Base-by-base conservation (phyloP, 2,888 invertebrate genomes). In the Ectemnius lituratus region DNA sequence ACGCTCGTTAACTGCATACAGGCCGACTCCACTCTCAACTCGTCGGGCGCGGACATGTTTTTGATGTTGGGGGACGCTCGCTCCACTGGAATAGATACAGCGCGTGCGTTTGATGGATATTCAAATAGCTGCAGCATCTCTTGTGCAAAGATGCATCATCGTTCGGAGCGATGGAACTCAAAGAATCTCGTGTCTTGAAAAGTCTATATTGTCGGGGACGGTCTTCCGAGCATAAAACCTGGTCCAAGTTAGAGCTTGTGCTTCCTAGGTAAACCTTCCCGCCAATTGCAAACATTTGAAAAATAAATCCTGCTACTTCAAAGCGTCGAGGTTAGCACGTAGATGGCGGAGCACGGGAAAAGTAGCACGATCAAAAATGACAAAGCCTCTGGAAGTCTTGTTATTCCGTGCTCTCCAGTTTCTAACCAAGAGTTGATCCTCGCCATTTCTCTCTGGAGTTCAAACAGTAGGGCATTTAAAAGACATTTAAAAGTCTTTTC, bases 21-120 rank as follows among this genome's bases (percentile, higher is more conserved):
- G 14, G 14, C 52, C 52, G 52, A 5, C 14, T 52, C 52, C 52
- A 14, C 52, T 3, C 16, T 16, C 37, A 11, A 37, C 37, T 37
- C 52, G 52, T 5, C 16, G 23, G 20, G 45, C 61, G 49, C 57
- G 67, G 59, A 20, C 59, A 37, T 23, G 47, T 37, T 45, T 67
- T 71, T 71, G 61, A 71, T 67, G 71, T 67, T 49, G 14, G 56
- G 11, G 56, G 57, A 73, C 61, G 57, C 60, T 45, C 45, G 8
- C 23, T 16, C 49, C 65, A 62, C 49, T 46, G 28, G 47, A 45
- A 23, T 72, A 49, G 59, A 28, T 71, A 63, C 37, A 23, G 16
- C 46, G 37, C 49, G 62, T 56, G 52, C 63, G 46, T 73, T 62
- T 59, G 70, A 70, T 66, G 66, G 70, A 70, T 70, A 73, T 66